Evolutionary conservation across 2,113 vertebrate genomes (phyloP), one percentile per base, ranked within the genome.

Genomic region (Paralichthys olivaceus): DNA sequence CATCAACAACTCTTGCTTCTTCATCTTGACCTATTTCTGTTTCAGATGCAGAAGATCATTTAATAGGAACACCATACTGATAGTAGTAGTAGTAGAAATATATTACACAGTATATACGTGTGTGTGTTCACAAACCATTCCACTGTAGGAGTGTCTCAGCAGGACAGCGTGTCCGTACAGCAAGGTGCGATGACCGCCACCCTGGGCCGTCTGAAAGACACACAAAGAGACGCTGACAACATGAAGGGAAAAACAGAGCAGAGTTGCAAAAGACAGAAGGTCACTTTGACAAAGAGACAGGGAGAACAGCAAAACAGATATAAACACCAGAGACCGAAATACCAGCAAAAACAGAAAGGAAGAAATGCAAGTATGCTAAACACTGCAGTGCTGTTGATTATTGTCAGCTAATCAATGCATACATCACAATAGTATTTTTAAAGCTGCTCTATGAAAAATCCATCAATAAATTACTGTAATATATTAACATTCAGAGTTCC

Each of bases 91-190:
- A 40, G 37, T 40, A 40, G 12, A 40, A 13, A 13, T 40, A 34
- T 8, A 34, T 34, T 34, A 40, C 11, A 40, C 37, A 40, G 37
- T 34, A 34, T 34, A 34, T 34, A 34, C 7, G 32, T 9, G 11
- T 62, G 47, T n/a, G 57, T 61, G 11, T 55, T 20, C 8, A 94
- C 96, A 85, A 85, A 98, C 97, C 97, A 98, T 99, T 85, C 97
- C 96, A 0, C 97, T 99, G 90, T 98, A 97, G 60, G 97, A 97
- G 91, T 99, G 97, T 49, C 97, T 94, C n/a, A 99, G 93, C 80
- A 98, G 75, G 40, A 99, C 95, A 2, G 97, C 97, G 0, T 98
- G 97, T 2, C 97, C 97, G 0, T 98, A 99, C 23, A 99, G 94
- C 2, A 98, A 93, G 0, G 97, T 99, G 28, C 97, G 95, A 89